Evolutionary conservation across 2,113 vertebrate species (phyloP).

Genomic region (Oncorhynchus gorbuscha): DNA sequence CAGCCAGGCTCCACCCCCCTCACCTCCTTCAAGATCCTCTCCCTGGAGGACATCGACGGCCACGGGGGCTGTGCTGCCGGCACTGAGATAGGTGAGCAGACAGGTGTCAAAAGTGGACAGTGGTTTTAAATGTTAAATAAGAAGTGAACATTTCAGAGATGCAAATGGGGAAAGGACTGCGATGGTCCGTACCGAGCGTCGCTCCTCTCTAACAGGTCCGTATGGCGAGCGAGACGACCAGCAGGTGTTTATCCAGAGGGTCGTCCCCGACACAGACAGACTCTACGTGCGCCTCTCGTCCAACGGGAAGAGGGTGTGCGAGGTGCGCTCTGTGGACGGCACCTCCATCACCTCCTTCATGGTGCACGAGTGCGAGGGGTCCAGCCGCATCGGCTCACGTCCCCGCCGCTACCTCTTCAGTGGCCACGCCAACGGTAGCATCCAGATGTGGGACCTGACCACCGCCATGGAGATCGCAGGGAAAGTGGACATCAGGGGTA

Average conservation of each 20-base stretch:
- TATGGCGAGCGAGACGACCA: constrained; percentile 89
- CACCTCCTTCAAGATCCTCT: constrained; percentile 89
- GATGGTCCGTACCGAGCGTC: neutral
- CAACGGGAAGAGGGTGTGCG: constrained; percentile 88
- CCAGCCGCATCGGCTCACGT: constrained; percentile 84
- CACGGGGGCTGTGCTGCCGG: constrained; percentile 83
- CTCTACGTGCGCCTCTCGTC: constrained; percentile 88
- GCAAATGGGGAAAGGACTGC: neutral
- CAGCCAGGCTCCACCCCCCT: constrained; percentile 89
- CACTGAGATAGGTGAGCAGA: constrained; percentile 80
- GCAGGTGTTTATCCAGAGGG: constrained; percentile 91
- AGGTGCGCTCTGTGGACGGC: constrained; percentile 83
- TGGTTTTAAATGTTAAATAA: neutral
- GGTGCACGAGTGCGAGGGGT: constrained; percentile 91
- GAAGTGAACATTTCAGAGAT: neutral
- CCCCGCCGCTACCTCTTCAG: constrained; percentile 87
- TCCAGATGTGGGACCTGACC: constrained; percentile 93
- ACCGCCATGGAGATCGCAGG: constrained; percentile 85
- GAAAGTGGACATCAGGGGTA: constrained; percentile 76
- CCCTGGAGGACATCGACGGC: constrained; percentile 80
- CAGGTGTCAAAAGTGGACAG: neutral
- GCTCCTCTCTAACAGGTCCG: constrained; percentile 72
- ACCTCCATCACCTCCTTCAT: constrained; percentile 84
- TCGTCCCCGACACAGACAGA: constrained; percentile 85
- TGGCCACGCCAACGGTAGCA: constrained; percentile 86